These are phyloP conservation scores for Drosophila putrida DNA, from an alignment of 2,888 invertebrate species.

Conservation along the genomic window DNA sequence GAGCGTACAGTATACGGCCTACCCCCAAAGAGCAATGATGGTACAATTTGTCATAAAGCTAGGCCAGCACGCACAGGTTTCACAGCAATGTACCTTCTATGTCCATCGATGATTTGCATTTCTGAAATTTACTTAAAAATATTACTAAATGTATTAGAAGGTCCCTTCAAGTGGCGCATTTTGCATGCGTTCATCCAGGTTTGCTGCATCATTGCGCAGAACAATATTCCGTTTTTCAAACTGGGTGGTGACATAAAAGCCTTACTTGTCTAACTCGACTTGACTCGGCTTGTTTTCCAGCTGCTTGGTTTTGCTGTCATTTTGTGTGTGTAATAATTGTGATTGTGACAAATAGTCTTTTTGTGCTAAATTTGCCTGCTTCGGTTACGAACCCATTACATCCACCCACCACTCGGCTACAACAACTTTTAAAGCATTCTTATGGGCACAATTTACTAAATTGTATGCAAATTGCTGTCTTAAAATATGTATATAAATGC, in stretches of 20 bases:
- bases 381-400: not conserved
- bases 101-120: constrained; percentile 75
- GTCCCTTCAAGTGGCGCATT: constrained; percentile 34
- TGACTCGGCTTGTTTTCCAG: constrained; percentile 68
- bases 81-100: not conserved
- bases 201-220: constrained; percentile 73
- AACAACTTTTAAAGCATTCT: constrained; percentile 45
- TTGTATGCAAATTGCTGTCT: constrained; percentile 51
- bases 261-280: constrained; percentile 9
- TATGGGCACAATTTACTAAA: constrained; percentile 33
- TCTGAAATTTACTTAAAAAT: constrained; percentile 77
- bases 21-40: constrained; percentile 58
- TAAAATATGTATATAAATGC: constrained; percentile 47
- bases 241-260: not conserved
- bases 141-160: constrained; percentile 63
- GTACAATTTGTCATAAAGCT: constrained; percentile 71
- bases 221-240: not conserved
- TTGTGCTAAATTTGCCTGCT: constrained; percentile 41
- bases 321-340: constrained; percentile 71
- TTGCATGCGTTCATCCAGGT: constrained; percentile 36
- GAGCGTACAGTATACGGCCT: constrained; percentile 21
- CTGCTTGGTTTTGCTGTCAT: constrained; percentile 71
- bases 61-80: not conserved
- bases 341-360: constrained; percentile 77
- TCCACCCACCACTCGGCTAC: not conserved